Conservation (phyloP, 2,797 vertebrate genomes). For the Mus caroli region DNA sequence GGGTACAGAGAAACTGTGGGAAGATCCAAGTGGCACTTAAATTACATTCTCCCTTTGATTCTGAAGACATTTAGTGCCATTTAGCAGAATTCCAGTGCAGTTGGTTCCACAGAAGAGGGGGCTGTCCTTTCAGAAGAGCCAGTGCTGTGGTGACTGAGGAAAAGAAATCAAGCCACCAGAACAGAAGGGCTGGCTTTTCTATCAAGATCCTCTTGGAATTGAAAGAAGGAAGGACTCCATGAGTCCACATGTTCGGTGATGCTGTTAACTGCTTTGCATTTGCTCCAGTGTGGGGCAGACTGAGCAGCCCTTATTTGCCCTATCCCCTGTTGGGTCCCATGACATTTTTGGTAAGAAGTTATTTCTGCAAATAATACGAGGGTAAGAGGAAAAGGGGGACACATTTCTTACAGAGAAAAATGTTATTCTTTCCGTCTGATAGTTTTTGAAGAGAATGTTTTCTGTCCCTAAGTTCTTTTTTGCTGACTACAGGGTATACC, state of each 20-base stretch:
- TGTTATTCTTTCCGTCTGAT: slow-evolving; percentile 27
- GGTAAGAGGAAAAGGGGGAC: background rate
- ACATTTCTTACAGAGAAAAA: background rate
- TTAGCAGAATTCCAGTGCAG: slow-evolving; percentile 86
- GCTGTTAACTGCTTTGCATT: slow-evolving; percentile 65
- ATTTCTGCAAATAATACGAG: background rate
- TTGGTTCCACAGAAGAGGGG: slow-evolving; percentile 84
- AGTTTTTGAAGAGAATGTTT: slow-evolving; percentile 34
- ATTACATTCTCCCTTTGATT: slow-evolving; percentile 90
- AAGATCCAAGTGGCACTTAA: slow-evolving; percentile 90
- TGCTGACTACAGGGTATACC: background rate
- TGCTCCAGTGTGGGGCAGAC: background rate
- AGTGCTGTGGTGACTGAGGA: slow-evolving; percentile 78
- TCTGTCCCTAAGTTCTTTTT: slow-evolving; percentile 53
- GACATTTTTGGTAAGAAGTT: background rate
- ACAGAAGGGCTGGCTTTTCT: slow-evolving; percentile 83
- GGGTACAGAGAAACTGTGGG: slow-evolving; percentile 88
- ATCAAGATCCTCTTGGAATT: slow-evolving; percentile 79
- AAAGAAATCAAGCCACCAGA: slow-evolving; percentile 83
- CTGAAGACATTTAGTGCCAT: slow-evolving; percentile 86
- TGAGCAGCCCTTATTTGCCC: background rate
- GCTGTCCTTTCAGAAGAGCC: slow-evolving; percentile 81
- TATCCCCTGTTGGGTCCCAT: background rate
- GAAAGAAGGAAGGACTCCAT: slow-evolving; percentile 64
- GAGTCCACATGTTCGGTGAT: fast-evolving